Evolutionary conservation across 2,113 vertebrate genomes (phyloP).

Genomic region (Ceuthmochares aereus): DNA sequence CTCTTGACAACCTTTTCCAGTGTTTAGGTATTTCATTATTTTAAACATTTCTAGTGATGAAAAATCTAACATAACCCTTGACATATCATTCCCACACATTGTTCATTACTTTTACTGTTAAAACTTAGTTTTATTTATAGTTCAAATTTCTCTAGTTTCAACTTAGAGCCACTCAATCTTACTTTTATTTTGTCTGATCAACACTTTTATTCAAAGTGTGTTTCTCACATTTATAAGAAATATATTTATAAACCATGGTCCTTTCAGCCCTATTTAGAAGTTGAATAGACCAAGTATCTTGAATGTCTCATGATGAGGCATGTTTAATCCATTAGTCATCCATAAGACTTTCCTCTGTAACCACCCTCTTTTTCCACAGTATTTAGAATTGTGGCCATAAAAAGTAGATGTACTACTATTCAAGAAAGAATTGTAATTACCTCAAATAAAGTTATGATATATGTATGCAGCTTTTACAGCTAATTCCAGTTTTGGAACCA

Average conservation of each 20-base stretch:
- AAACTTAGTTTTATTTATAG: constrained; percentile 11
- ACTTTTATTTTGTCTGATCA: background rate
- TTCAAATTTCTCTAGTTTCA: background rate
- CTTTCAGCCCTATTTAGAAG: background rate
- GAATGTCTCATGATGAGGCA: background rate
- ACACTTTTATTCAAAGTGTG: background rate
- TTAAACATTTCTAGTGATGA: constrained; percentile 29
- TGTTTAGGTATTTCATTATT: constrained; percentile 3
- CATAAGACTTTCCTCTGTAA: background rate
- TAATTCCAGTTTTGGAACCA: background rate
- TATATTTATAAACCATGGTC: background rate
- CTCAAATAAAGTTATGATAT: background rate
- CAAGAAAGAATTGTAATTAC: background rate
- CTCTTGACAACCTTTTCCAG: background rate
- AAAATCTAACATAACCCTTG: constrained; percentile 38
- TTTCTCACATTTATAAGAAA: background rate
- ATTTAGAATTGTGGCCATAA: background rate
- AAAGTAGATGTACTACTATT: background rate
- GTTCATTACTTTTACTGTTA: background rate
- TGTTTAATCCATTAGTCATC: constrained; percentile 7
- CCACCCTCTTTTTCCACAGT: background rate
- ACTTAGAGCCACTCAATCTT: background rate
- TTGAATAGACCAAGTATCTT: background rate
- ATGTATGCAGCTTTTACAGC: background rate
- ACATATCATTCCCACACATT: background rate